Conservation (phyloP, 2,888 invertebrate genomes). For the Calliscelio sp. region DNA sequence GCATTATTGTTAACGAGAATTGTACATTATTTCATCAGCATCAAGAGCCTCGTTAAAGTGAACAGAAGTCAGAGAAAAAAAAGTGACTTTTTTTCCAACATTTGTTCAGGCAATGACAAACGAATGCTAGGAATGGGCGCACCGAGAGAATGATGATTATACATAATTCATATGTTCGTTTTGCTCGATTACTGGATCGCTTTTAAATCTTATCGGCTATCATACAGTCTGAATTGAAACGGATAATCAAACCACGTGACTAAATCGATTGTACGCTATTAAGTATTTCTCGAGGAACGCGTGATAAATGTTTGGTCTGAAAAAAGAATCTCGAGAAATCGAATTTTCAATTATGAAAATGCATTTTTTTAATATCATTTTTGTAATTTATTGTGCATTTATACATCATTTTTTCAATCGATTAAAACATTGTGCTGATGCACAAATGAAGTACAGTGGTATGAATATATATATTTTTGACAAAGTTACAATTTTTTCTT, state of each 20-base stretch:
- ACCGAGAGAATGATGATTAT: constrained; percentile 42
- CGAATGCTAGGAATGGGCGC: constrained; percentile 34
- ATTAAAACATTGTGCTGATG: no score
- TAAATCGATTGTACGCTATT: constrained; percentile 28
- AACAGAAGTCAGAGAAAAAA: constrained; percentile 27
- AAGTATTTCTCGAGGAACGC: background rate
- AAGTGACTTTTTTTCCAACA: background rate
- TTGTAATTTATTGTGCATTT: no score
- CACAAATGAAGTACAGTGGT: no score
- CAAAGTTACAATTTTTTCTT: no score
- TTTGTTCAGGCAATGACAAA: background rate
- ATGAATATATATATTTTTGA: no score
- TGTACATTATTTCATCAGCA: constrained; percentile 72
- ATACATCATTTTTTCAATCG: background rate
- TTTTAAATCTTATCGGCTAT: constrained; percentile 69
- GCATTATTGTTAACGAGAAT: constrained; percentile 80
- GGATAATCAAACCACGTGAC: constrained; percentile 76
- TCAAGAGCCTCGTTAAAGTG: constrained; percentile 29
- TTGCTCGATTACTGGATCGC: constrained; percentile 27
- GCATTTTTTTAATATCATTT: constrained; percentile 1
- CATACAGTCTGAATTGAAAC: constrained; percentile 77
- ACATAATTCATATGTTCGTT: constrained; percentile 21
- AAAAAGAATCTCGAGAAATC: constrained; percentile 30
- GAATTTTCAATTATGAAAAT: background rate
- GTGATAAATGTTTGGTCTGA: constrained; percentile 27